Conservation (phyloP, 37 sponge, comb jelly and placozoan genomes). For the Chondrilla cf. caribensis region DNA sequence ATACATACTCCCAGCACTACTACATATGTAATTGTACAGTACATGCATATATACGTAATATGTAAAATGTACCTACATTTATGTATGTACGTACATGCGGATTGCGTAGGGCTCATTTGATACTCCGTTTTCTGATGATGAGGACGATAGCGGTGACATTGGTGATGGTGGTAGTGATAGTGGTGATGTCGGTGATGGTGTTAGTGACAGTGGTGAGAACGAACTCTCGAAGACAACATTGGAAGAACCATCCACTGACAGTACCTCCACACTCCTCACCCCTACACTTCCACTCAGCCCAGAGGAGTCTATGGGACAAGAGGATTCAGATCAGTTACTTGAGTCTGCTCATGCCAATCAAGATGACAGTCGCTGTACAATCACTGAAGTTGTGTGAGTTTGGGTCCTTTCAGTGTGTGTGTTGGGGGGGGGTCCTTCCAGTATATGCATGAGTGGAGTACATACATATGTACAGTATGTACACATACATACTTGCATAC, state of each 20-base stretch:
- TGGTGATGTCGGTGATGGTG: background rate
- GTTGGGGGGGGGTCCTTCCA: background rate
- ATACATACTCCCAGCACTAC: too few relatives aligned
- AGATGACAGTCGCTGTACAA: too few relatives aligned
- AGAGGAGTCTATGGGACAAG: background rate
- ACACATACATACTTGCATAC: too few relatives aligned
- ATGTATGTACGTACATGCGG: background rate
- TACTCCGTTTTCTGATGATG: conserved; percentile 55
- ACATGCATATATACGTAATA: too few relatives aligned
- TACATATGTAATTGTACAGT: too few relatives aligned
- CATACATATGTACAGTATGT: too few relatives aligned
- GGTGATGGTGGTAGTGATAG: conserved; percentile 6
- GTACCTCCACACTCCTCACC: background rate
- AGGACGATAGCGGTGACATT: background rate
- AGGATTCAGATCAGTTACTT: too few relatives aligned
- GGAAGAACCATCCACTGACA: background rate
- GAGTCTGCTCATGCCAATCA: too few relatives aligned
- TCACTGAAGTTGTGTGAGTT: too few relatives aligned
- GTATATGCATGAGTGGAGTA: too few relatives aligned
- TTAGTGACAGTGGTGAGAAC: background rate
- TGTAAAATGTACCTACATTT: too few relatives aligned
- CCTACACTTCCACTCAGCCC: background rate
- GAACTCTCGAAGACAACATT: background rate
- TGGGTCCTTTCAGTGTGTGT: background rate
- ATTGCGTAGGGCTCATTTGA: background rate